Percentiles rank a stretch among this genome's conserved stretches.
phyloP scores from a whole-genome alignment of 2,888 invertebrate genomes.

The Cremastinae sp. region DNA sequence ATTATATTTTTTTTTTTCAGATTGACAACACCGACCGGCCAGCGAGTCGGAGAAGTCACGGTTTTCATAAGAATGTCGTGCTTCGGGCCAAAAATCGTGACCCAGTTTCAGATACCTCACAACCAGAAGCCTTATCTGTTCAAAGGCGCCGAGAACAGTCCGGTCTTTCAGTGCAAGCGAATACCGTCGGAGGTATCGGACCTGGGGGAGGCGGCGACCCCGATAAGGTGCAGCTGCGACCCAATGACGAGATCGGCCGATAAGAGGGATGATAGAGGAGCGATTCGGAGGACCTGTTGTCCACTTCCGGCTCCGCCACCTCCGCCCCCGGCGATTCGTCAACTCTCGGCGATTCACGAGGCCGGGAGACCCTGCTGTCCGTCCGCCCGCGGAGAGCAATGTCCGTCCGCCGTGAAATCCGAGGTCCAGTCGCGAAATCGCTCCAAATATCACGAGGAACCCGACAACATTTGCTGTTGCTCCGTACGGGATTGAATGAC shows the following conservation, averaged over 20 bases:
- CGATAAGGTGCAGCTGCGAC: conserved; percentile 51
- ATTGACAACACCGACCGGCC: conserved; percentile 81
- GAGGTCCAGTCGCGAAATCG: neutral
- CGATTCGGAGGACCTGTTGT: conserved; percentile 43
- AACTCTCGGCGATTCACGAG: conserved; percentile 26
- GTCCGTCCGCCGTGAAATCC: conserved; percentile 19
- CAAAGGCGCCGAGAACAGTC: conserved; percentile 71
- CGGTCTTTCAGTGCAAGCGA: conserved; percentile 74
- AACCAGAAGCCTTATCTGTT: conserved; percentile 74
- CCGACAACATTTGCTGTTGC: neutral
- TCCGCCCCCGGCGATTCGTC: conserved; percentile 53
- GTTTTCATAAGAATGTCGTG: conserved; percentile 86
- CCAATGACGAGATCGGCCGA: neutral
- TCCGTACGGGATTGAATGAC: neutral
- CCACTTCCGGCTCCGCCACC: conserved; percentile 36
- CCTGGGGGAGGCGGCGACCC: conserved; percentile 28
- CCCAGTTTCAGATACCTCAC: conserved; percentile 83
- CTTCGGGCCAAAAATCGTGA: conserved; percentile 85
- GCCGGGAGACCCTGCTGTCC: conserved; percentile 61
- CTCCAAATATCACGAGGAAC: too few species aligned
- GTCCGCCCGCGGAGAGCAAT: conserved; percentile 33
- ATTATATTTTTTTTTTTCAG: conserved; percentile 65
- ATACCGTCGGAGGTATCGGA: conserved; percentile 62
- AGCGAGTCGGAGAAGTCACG: conserved; percentile 83
- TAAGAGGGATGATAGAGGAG: conserved; percentile 44